These are phyloP conservation scores for Galagoides demidoff DNA, from an alignment of 2,797 vertebrate species.

Conservation along the genomic window DNA sequence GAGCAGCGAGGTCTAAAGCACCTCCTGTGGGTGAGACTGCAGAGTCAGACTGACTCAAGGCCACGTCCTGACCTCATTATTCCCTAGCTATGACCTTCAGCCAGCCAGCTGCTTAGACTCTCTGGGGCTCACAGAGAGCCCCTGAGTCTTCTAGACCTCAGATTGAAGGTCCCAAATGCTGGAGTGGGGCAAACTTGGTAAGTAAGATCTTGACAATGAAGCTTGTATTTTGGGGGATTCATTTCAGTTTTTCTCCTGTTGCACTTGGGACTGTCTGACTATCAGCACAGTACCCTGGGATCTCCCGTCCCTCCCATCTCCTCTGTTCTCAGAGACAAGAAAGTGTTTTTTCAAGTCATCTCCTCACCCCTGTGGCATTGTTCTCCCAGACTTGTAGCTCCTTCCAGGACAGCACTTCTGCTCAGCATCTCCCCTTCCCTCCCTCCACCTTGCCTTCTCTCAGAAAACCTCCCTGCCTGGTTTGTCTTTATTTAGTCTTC, in stretches of 20 bases:
- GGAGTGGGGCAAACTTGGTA: neutral
- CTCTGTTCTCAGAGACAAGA: neutral
- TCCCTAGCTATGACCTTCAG: neutral
- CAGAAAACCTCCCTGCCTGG: neutral
- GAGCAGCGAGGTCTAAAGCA: neutral
- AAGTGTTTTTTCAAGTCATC: neutral
- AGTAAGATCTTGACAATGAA: neutral
- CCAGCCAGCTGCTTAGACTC: neutral
- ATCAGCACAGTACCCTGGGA: neutral
- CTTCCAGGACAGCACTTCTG: neutral
- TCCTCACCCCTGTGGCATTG: fast-evolving
- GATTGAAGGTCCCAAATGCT: neutral
- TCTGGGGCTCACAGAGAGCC: neutral
- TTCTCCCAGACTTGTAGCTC: neutral
- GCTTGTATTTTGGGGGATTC: neutral
- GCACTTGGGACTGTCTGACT: neutral
- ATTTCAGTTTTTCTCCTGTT: neutral
- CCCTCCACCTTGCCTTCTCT: neutral
- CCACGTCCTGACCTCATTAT: neutral
- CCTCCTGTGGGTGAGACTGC: fast-evolving
- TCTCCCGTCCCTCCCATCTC: neutral
- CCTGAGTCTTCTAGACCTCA: neutral
- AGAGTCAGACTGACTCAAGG: neutral
- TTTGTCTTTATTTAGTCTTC: neutral
- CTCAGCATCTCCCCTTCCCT: neutral